These are phyloP conservation scores for Drosophila mimica DNA, from an alignment of 2,888 invertebrate genomes.

Conservation along the genomic window DNA sequence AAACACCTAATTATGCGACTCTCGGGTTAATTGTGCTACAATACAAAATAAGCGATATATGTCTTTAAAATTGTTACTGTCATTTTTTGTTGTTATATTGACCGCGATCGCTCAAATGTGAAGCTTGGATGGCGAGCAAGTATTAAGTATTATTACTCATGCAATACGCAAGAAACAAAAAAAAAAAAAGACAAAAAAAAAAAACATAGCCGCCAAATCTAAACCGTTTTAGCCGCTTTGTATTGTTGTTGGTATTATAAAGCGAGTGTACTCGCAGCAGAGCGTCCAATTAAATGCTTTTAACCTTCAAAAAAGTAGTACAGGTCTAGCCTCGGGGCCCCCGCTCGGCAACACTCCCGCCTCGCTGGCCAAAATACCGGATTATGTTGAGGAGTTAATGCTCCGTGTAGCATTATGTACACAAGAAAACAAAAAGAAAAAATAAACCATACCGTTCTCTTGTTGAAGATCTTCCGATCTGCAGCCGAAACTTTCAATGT, in stretches of 20 bases:
- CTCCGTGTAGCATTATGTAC: conserved; percentile 9
- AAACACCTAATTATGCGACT: not conserved
- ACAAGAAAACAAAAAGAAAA: not conserved
- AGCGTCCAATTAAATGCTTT: conserved; percentile 70
- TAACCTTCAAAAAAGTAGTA: conserved; percentile 82
- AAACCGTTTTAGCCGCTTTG: conserved; percentile 56
- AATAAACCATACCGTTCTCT: conserved; percentile 34
- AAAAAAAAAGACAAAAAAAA: not conserved
- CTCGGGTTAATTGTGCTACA: not conserved
- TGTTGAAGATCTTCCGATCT: conserved; percentile 49
- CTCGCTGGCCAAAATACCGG: conserved; percentile 59
- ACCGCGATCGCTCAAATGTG: conserved; percentile 82
- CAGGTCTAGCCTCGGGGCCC: conserved; percentile 63
- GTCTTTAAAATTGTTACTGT: conserved; percentile 7
- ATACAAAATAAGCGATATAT: conserved; percentile 8
- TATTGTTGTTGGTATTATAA: conserved; percentile 8
- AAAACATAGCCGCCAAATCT: conserved; percentile 52
- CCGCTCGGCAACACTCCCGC: conserved; percentile 43
- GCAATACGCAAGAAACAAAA: conserved; percentile 48
- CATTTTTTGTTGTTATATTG: conserved; percentile 70
- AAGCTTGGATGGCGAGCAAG: conserved; percentile 49
- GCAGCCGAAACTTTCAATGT: conserved; percentile 72
- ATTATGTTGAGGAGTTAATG: conserved; percentile 62
- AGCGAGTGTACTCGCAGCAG: conserved; percentile 29
- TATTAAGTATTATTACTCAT: conserved; percentile 52